These are phyloP conservation scores for Scolopax bukidnonensis DNA, from an alignment of 2,797 vertebrate genomes.

Conservation along the genomic window DNA sequence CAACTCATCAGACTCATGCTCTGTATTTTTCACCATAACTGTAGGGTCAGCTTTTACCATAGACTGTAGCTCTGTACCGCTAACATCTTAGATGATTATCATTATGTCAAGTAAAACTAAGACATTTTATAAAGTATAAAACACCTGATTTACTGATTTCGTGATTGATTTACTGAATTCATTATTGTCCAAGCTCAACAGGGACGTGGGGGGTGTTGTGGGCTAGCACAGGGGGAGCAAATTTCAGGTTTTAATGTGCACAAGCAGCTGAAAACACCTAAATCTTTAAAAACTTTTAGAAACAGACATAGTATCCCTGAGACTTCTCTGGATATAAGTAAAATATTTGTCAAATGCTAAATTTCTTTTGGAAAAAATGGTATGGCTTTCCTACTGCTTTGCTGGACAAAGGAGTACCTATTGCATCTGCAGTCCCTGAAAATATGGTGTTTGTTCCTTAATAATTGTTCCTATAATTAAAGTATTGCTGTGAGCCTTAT, in stretches of 20 bases:
- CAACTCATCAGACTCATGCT: neutral
- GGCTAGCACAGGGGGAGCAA: neutral
- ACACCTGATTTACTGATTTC: neutral
- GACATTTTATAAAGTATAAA: neutral
- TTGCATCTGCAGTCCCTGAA: neutral
- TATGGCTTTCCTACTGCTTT: neutral
- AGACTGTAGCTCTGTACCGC: neutral
- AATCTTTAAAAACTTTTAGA: neutral
- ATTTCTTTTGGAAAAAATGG: neutral
- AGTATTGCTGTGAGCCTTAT: neutral
- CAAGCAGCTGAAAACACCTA: neutral
- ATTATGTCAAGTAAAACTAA: neutral
- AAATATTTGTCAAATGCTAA: neutral
- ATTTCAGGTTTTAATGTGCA: neutral
- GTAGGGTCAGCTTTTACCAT: neutral
- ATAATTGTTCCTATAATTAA: neutral
- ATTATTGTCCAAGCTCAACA: neutral
- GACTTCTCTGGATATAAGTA: neutral
- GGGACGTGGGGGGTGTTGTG: neutral
- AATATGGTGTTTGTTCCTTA: neutral
- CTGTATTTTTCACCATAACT: fast-evolving
- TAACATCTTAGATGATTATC: neutral
- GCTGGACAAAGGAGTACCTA: neutral
- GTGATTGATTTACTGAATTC: neutral
- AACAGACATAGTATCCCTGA: neutral